These are phyloP conservation scores for Machimus atricapillus DNA, from an alignment of 2,888 invertebrate genomes.

Conservation along the genomic window DNA sequence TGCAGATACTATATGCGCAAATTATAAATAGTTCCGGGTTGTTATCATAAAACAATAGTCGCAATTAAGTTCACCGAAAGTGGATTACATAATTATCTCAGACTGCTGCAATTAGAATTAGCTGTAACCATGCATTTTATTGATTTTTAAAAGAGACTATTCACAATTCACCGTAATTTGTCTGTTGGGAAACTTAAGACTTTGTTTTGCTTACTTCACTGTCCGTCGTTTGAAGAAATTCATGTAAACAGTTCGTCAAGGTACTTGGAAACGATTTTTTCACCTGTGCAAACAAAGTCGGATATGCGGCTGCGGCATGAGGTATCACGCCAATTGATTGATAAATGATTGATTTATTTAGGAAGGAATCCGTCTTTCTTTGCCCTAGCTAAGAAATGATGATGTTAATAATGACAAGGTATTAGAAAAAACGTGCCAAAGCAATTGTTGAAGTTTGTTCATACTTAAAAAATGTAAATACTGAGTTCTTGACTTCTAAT, in stretches of 20 bases:
- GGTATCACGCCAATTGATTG: not conserved
- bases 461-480: no score
- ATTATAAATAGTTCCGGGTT: not conserved
- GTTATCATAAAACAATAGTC: not conserved
- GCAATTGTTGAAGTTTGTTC: no score
- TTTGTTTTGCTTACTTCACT: not conserved
- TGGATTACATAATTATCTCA: not conserved
- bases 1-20: not conserved
- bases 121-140: not conserved
- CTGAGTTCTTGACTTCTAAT: no score
- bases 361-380: not conserved
- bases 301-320: not conserved
- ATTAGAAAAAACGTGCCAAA: no score
- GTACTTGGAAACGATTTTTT: not conserved
- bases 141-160: not conserved
- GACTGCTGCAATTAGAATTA: not conserved
- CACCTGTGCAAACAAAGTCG: not conserved
- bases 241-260: not conserved
- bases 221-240: not conserved
- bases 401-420: no score
- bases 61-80: not conserved
- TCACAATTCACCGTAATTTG: not conserved
- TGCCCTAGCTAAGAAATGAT: not conserved
- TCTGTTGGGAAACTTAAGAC: not conserved
- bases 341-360: not conserved